Evolutionary conservation across 2,888 invertebrate genomes (phyloP).

Genomic region (Yponomeuta evonymella): DNA sequence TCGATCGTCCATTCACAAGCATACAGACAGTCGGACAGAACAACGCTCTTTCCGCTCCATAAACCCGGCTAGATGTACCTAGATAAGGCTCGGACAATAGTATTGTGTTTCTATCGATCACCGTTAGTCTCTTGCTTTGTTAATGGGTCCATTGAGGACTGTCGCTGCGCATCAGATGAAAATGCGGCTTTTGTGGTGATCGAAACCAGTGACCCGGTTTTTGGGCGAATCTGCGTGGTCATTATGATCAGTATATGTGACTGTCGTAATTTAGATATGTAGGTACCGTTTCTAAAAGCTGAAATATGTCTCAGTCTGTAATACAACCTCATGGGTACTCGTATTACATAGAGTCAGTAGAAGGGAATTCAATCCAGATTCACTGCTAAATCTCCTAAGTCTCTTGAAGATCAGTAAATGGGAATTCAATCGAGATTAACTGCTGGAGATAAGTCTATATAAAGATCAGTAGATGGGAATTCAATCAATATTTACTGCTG

Average conservation of each 20-base stretch:
- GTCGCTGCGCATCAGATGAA: constrained; percentile 3
- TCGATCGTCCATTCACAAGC: not conserved
- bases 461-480: no score
- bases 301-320: no score
- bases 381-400: no score
- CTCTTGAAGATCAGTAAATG: no score
- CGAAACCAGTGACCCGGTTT: constrained; percentile 12
- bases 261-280: no score
- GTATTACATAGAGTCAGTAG: no score
- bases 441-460: no score
- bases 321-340: no score
- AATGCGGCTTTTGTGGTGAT: constrained; percentile 2
- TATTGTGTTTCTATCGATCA: constrained; percentile 38
- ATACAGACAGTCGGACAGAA: constrained; percentile 1
- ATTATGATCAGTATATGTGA: not conserved
- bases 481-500: no score
- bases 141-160: constrained; percentile 7
- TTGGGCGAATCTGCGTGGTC: not conserved
- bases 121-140: constrained; percentile 35
- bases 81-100: constrained; percentile 15
- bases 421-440: no score
- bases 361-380: no score
- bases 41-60: constrained; percentile 44
- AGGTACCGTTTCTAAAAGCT: no score
- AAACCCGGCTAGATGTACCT: constrained; percentile 24